Base-by-base conservation (phyloP, 2,797 vertebrate genomes). In the Sebastiscus albofasciatus region DNA sequence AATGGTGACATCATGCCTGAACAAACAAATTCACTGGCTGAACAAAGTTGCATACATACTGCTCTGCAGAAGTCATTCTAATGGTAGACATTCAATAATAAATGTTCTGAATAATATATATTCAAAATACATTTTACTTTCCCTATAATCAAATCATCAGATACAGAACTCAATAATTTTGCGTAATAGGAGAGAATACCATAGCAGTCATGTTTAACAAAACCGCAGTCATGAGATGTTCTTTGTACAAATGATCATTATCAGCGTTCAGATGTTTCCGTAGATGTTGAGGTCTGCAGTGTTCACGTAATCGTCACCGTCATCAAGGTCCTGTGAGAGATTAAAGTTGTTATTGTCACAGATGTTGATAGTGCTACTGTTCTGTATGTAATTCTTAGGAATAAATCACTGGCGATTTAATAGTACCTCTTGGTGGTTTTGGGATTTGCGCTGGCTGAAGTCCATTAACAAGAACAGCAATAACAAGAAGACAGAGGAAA, bases 211-310 rank as follows among this genome's bases (percentile, higher is more conserved):
- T 39, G 9, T 12, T 58, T 52, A 67, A 61, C 14, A 61, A 69
- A 33, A 61, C 27, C 24, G 11, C 13, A 36, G 62, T 46, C 26
- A 34, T 22, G 22, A 52, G 13, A 31, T 58, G 1, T 2, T 2
- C 18, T 26, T 34, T 12, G 27, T 22, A 67, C 14, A 59, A 55
- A 65, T 67, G 11, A 75, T 61, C 6, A 29, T n/a, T 11, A 8
- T n/a, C 2, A 33, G n/a, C 2, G 18, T 9, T 91, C 76, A 92
- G 8, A 87, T 0, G 69, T 93, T 92, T 81, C 89, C 88, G n/a
- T 93, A 90, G 73, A 93, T 1, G n/a, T 75, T 90, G 58, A 89
- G 60, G 7, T 92, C 87, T 1, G 55, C 89, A 2, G 82, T 81
- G 67, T 92, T 91, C 0, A 79, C n/a, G 67, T 90, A 92, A 18